phyloP scores from a whole-genome alignment of 92 coral and sea anemone genomes.

The Zoanthus gigantus region DNA sequence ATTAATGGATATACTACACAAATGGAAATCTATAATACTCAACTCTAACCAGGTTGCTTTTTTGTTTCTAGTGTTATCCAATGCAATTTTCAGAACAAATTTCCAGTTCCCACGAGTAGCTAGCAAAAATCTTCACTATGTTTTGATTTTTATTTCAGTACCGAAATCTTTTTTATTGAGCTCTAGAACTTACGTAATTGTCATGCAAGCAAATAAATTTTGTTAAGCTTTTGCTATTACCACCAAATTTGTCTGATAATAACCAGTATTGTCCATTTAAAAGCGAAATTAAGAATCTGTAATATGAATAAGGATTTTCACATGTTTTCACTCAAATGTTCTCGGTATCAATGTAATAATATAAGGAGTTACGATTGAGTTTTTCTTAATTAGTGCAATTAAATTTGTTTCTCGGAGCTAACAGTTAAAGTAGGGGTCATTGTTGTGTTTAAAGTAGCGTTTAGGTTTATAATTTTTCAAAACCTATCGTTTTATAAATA shows the following conservation, averaged over 20 bases:
- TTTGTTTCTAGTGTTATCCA: not conserved
- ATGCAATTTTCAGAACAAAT: not conserved
- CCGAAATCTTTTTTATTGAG: not conserved
- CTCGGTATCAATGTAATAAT: not conserved
- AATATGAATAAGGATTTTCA: not conserved
- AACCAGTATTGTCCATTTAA: not conserved
- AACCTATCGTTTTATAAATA: constrained; percentile 8
- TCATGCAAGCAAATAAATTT: not conserved
- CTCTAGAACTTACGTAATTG: not conserved
- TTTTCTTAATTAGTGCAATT: constrained; percentile 25
- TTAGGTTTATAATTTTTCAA: not conserved
- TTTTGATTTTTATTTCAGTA: not conserved
- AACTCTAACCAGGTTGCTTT: no score
- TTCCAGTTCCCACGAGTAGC: not conserved
- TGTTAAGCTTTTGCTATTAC: not conserved
- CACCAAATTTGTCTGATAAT: not conserved
- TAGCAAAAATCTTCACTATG: not conserved
- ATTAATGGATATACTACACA: constrained; percentile 24
- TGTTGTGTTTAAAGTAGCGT: constrained; percentile 8
- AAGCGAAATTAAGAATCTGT: not conserved
- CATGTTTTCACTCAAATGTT: not conserved
- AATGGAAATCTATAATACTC: not conserved
- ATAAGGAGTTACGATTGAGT: not conserved
- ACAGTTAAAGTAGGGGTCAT: not conserved
- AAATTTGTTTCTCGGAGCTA: not conserved